These are phyloP conservation scores for Spongilla lacustris DNA, from an alignment of 37 sponge, comb jelly and placozoan genomes.

Conservation along the genomic window DNA sequence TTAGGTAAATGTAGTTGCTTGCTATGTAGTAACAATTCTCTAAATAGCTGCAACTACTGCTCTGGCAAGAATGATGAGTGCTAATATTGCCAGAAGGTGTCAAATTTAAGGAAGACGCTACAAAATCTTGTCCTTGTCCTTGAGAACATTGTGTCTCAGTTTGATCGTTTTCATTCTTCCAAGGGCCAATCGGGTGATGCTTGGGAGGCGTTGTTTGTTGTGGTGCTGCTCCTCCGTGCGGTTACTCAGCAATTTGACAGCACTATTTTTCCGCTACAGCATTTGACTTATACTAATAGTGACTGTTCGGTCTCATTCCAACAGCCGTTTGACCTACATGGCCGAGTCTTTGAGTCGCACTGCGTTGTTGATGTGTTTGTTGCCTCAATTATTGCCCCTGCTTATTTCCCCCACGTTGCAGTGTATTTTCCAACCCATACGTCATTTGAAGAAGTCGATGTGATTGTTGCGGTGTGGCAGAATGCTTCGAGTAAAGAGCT, in stretches of 20 bases:
- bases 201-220: background rate
- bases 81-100: too few relatives aligned
- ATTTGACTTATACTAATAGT: background rate
- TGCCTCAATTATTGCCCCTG: background rate
- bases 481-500: background rate
- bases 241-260: background rate
- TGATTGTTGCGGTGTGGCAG: background rate
- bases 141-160: background rate
- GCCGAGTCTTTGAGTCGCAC: background rate
- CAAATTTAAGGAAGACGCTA: background rate
- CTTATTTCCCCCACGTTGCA: background rate
- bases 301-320: background rate
- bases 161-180: background rate
- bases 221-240: background rate
- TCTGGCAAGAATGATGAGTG: too few relatives aligned
- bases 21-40: too few relatives aligned
- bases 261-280: background rate
- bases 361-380: background rate
- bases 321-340: background rate
- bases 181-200: background rate
- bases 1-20: too few relatives aligned
- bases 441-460: background rate
- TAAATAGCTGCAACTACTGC: too few relatives aligned
- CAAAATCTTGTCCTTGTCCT: background rate
- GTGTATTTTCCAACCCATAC: background rate